Evolutionary conservation across 1,140 invertebrate species (phyloP), one percentile per base, ranked within the genome.

Genomic region (Habropoda laboriosa): DNA sequence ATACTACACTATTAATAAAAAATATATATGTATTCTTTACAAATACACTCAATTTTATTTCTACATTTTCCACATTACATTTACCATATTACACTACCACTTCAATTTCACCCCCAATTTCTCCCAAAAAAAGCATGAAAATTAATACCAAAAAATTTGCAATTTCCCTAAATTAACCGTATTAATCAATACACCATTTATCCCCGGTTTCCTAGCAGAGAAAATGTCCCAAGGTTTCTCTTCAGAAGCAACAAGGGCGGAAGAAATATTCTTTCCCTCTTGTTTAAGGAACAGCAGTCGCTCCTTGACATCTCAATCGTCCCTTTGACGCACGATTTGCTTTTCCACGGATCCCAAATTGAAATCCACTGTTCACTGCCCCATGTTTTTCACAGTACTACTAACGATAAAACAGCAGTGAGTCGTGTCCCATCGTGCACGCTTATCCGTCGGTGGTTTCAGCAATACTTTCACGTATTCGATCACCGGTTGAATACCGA

Each of bases 401-500:
- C 89, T 88, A 57, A 93, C 93, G 55, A 93, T 91, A 53, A 90
- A 93, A 67, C 92, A 94, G 83, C 93, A 93, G 68, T 93, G 86
- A 7, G 82, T 84, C 1, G 89, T 66, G 35, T 90, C 89, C 88
- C 92, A 94, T 68, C 88, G 86, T 1, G 92, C 92, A 32, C 85
- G 86, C 58, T 91, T 89, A 21, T 87, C 89, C 0, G 78, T 60
- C 1, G 77, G 66, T 3, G 80, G 83, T 49, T 80, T 88, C 8
- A 90, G 66, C 35, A 86, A 27, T 60, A 90, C 64, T 61, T 92
- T 90, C 45, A 94, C 49, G 88, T 92, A 94, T 30, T 94, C 93
- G 21, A 93, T 75, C 24, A 93, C 82, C 21, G 86, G 87, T 8
- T 83, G 86, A 32, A 94, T 86, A 6, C 93, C 94, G 12, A 85